Base-by-base conservation (phyloP, 2,797 vertebrate species). In the Acridotheres tristis region DNA sequence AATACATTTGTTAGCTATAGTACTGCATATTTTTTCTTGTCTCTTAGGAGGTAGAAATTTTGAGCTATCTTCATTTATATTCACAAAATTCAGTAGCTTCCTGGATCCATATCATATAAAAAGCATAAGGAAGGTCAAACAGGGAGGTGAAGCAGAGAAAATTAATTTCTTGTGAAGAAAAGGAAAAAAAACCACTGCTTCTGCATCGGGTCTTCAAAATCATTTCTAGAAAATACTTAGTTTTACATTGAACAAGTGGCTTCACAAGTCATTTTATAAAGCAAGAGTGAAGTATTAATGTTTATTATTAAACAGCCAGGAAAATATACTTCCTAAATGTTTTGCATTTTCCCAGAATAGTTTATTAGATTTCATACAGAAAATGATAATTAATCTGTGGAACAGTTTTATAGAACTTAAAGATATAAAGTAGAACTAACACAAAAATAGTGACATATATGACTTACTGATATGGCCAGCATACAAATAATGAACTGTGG, bases 1-100 rank as follows among this genome's bases (percentile, higher is more conserved):
- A 91, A 71, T 32, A 67, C 13, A 66, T 48, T 83, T 87, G 47
- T 74, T 79, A 90, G 27, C 20, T 57, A 42, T 73, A 86, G 63
- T 69, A 73, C 11, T 65, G 27, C 27, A 38, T 65, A 82, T 71
- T 75, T 91, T 91, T 87, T 76, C 61, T 65, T 76, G 29, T 42
- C 40, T 86, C 42, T 27, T 59, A 69, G 34, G 50, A 90, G 40
- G 13, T 47, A 53, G 25, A 94, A 89, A 30, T 57, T 91, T 88
- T 91, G 40, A 80, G 53, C 27, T 84, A 61, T 59, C 47, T 87
- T 95, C 78, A 85, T 96, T 93, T 95, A 84, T 40, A 85, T 78
- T 95, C 34, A 58, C 16, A 66, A 77, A 69, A 14, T 62, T 32
- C 50, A 40, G n/a, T 67, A 79, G 40, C 22, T 86, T 90, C 14